Conservation (phyloP, 2,797 vertebrate genomes). For the Mormyrops boulengeri region DNA sequence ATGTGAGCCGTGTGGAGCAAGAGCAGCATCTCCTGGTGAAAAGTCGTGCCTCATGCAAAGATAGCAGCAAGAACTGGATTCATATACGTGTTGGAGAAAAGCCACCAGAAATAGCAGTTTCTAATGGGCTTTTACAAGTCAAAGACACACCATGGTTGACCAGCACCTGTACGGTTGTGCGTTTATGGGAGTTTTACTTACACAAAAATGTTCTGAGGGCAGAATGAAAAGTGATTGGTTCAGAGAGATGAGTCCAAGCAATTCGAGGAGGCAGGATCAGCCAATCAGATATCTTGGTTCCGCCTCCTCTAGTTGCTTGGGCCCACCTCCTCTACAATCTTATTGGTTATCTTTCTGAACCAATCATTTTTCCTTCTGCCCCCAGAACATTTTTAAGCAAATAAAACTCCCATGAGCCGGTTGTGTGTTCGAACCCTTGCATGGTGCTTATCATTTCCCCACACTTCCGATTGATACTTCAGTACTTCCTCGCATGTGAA, state of each 20-base stretch:
- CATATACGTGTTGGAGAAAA: background rate
- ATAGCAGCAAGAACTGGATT: background rate
- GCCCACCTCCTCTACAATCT: too few species aligned
- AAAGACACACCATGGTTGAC: background rate
- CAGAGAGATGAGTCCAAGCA: background rate
- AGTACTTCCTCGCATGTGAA: background rate
- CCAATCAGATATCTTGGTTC: too few species aligned
- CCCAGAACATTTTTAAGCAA: background rate
- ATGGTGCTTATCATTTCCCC: background rate
- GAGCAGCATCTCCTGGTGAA: conserved; percentile 46
- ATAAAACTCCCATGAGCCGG: background rate
- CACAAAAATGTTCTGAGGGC: background rate
- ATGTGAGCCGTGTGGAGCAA: conserved; percentile 32
- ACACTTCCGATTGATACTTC: background rate
- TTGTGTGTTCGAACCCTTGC: background rate
- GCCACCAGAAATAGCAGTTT: background rate
- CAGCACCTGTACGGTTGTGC: background rate
- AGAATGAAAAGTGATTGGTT: background rate
- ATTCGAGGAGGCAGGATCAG: too few species aligned
- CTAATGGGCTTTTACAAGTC: background rate
- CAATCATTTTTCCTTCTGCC: too few species aligned
- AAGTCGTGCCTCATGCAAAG: conserved; percentile 4
- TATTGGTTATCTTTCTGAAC: too few species aligned
- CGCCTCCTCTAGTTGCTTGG: too few species aligned
- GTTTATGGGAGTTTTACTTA: background rate